phyloP scores from a whole-genome alignment of 2,888 invertebrate species.

The Cosmopolites sordidus region DNA sequence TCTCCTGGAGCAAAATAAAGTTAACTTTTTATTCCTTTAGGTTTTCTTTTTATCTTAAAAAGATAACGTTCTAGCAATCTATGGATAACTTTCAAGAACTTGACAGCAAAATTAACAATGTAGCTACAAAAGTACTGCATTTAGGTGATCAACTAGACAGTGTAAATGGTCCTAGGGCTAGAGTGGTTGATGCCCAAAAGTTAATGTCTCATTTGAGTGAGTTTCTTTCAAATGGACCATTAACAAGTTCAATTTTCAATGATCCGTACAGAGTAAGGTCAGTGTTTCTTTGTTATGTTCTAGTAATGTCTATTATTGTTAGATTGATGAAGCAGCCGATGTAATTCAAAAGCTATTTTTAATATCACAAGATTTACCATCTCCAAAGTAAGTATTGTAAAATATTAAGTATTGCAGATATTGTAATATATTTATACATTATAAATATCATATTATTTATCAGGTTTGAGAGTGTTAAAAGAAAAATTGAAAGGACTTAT shows the following conservation, averaged over 20 bases:
- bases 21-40: constrained; percentile 37
- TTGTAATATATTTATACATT: not conserved
- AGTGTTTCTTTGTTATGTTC: not conserved
- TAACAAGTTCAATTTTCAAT: constrained; percentile 80
- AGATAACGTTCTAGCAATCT: constrained; percentile 56
- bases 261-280: constrained; percentile 63
- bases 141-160: constrained; percentile 98
- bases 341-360: constrained; percentile 94
- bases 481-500: constrained; percentile 83
- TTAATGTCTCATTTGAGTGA: constrained; percentile 89
- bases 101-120: constrained; percentile 93
- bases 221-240: constrained; percentile 81
- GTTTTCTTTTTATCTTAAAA: not conserved
- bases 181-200: constrained; percentile 92
- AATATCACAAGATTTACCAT: constrained; percentile 91
- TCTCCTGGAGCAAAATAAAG: constrained; percentile 82
- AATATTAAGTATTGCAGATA: not conserved
- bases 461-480: constrained; percentile 74
- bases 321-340: constrained; percentile 94
- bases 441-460: constrained; percentile 22
- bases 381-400: constrained; percentile 62
- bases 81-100: constrained; percentile 86
- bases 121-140: constrained; percentile 95
- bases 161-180: constrained; percentile 88
- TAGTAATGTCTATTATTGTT: not conserved